Percentiles rank a stretch among this genome's conserved stretches.
These are phyloP conservation scores for Drosophila parabipectinata DNA, from an alignment of 1,140 invertebrate species.

Conservation along the genomic window DNA sequence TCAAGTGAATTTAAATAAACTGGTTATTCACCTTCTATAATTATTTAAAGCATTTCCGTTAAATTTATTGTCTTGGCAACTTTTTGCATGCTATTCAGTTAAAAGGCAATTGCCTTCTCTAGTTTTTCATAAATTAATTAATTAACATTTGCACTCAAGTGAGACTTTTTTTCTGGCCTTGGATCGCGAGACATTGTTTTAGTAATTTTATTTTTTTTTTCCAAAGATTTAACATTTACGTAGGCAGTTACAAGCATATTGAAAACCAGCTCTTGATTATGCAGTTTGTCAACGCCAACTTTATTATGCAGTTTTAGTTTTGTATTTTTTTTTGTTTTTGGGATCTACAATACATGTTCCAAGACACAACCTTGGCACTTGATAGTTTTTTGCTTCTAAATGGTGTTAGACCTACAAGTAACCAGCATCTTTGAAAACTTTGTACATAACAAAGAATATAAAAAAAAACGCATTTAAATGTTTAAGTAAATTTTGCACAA, in stretches of 20 bases:
- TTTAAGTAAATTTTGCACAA: background rate
- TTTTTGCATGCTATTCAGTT: conserved; percentile 12
- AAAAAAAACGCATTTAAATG: conserved; percentile 3
- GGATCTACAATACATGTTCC: background rate
- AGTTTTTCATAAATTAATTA: conserved; percentile 63
- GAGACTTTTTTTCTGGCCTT: conserved; percentile 50
- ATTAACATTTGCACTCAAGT: conserved; percentile 67
- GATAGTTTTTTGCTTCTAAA: background rate
- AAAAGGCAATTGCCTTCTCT: conserved; percentile 29
- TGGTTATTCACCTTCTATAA: background rate
- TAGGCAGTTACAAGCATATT: conserved; percentile 32
- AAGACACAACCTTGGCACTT: conserved; percentile 9
- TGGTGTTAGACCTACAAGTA: conserved; percentile 1
- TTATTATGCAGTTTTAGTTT: conserved; percentile 37
- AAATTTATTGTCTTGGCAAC: background rate
- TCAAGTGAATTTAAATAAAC: background rate
- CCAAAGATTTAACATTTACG: conserved; percentile 19
- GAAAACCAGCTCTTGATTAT: conserved; percentile 43
- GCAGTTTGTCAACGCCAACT: conserved; percentile 44
- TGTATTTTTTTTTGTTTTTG: conserved; percentile 10
- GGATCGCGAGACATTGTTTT: conserved; percentile 32
- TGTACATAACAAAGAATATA: background rate
- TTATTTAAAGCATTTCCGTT: conserved; percentile 17
- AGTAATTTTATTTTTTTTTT: conserved; percentile 28
- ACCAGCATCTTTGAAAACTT: conserved; percentile 1